A percentile compares a stretch with the other conserved stretches of the same genome.
phyloP scores from a whole-genome alignment of 92 coral and sea anemone species.

The Epizoanthus rinbou region DNA sequence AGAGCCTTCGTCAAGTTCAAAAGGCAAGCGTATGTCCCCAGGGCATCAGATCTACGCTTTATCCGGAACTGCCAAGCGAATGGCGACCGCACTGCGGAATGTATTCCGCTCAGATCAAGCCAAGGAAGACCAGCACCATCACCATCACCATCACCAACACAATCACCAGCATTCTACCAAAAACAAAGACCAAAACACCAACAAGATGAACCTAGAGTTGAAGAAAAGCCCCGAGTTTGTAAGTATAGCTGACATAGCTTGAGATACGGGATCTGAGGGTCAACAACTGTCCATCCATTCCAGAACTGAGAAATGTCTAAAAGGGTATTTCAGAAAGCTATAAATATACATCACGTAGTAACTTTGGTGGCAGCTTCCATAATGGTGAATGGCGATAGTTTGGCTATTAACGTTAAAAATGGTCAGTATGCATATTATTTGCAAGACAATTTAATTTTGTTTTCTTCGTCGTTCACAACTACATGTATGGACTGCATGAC shows the following conservation, averaged over 20 bases:
- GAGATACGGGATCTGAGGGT: background rate
- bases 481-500: no score
- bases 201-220: background rate
- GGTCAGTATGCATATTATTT: no score
- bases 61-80: conserved; percentile 75
- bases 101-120: conserved; percentile 80
- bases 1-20: conserved; percentile 57
- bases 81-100: conserved; percentile 83
- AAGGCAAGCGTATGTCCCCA: conserved; percentile 78
- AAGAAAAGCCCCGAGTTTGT: background rate
- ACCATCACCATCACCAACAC: conserved; percentile 43
- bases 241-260: no score
- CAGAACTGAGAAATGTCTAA: no score
- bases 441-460: no score
- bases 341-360: no score
- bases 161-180: conserved; percentile 19
- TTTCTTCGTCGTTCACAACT: no score
- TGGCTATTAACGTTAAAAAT: no score
- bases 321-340: no score
- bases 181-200: conserved; percentile 31
- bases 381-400: no score
- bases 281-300: no score
- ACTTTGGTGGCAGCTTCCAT: no score
- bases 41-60: conserved; percentile 75
- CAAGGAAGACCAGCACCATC: conserved; percentile 66